Evolutionary conservation across 2,888 invertebrate genomes (phyloP).

Genomic region (Philereme vetulata): DNA sequence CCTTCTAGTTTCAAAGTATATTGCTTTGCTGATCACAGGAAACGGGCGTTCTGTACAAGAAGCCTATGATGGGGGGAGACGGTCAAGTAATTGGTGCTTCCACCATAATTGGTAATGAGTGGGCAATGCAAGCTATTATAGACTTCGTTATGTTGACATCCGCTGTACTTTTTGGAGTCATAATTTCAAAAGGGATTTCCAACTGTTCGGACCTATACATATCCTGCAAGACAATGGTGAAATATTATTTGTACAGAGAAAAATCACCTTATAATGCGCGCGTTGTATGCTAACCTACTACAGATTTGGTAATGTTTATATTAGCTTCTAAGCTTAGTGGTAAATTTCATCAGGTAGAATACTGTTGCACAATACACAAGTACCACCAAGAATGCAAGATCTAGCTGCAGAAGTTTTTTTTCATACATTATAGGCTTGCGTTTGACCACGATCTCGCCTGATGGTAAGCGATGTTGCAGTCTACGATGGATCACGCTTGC

Average conservation of each 20-base stretch:
- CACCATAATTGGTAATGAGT: slow-evolving; percentile 42
- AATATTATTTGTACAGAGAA: slow-evolving; percentile 2
- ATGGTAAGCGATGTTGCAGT: too few relatives aligned
- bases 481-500: too few relatives aligned
- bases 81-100: slow-evolving; percentile 47
- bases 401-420: too few relatives aligned
- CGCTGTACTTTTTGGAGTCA: background rate
- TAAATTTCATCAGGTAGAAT: slow-evolving; percentile 8
- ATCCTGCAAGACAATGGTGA: slow-evolving; percentile 1
- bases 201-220: background rate
- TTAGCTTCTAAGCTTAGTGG: slow-evolving; percentile 11
- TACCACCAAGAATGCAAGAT: too few relatives aligned
- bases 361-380: slow-evolving; percentile 1
- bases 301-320: slow-evolving; percentile 15
- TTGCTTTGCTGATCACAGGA: slow-evolving; percentile 33
- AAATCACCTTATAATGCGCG: background rate
- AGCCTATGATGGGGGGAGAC: slow-evolving; percentile 26
- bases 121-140: slow-evolving; percentile 17
- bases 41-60: slow-evolving; percentile 37
- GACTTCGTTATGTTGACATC: slow-evolving; percentile 2
- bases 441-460: too few relatives aligned
- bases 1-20: slow-evolving; percentile 1
- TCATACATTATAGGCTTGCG: too few relatives aligned
- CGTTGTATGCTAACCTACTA: background rate
- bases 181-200: background rate